A percentile compares a stretch with the other conserved stretches of the same genome.
These are phyloP conservation scores for Heterohyrax brucei DNA, from an alignment of 2,797 vertebrate species.

Conservation along the genomic window DNA sequence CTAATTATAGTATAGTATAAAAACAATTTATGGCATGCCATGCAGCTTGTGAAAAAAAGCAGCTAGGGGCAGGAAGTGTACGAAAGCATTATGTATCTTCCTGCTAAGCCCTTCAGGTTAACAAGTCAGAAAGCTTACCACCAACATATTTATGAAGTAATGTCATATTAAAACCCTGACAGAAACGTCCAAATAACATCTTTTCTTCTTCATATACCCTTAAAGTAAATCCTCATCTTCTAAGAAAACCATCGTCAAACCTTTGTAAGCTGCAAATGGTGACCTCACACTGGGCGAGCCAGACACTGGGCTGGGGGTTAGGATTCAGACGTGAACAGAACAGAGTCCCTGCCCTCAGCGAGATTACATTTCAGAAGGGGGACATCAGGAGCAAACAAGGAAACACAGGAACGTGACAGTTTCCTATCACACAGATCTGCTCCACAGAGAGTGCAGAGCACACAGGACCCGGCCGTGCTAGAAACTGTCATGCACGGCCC, in stretches of 20 bases:
- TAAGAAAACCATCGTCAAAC: slow-evolving; percentile 51
- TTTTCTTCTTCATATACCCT: slow-evolving; percentile 16
- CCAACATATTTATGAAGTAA: slow-evolving; percentile 2
- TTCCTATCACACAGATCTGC: background rate
- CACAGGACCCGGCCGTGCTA: too few relatives aligned
- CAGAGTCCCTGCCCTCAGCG: background rate
- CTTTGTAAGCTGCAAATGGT: background rate
- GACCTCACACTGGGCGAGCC: background rate
- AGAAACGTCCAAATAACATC: slow-evolving; percentile 3
- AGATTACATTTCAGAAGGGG: background rate
- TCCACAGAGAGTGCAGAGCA: background rate
- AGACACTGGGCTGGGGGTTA: too few relatives aligned
- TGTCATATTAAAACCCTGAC: background rate
- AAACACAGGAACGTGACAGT: background rate
- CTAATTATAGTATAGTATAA: slow-evolving; percentile 67
- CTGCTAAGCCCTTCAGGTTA: background rate
- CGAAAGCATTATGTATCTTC: slow-evolving; percentile 43
- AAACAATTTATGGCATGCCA: slow-evolving; percentile 13
- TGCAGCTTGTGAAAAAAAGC: slow-evolving; percentile 27
- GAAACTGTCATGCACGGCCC: too few relatives aligned
- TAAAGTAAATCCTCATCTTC: slow-evolving; percentile 24
- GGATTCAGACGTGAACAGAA: background rate
- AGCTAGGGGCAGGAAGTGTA: background rate
- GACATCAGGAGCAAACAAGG: background rate
- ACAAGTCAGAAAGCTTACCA: slow-evolving; percentile 7